Base-by-base conservation (phyloP, 2,113 vertebrate species). In the Saguinus imperator region DNA sequence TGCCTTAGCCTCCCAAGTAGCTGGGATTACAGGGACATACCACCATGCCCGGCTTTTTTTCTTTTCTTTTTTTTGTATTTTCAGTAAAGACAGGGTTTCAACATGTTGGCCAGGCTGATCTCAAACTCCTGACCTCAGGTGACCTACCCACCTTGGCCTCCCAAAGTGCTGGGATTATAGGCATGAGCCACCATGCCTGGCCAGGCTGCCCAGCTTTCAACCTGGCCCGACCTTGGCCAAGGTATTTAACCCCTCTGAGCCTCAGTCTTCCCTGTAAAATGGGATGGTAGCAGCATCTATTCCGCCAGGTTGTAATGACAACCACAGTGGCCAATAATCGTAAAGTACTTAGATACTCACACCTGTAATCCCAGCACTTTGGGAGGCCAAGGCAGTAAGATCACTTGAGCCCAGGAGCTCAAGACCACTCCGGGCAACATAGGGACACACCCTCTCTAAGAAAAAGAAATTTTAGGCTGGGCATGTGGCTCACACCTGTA, bases 281-380 rank as follows among this genome's bases (percentile, higher is more conserved):
- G 50, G 20, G n/a, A 25, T 5, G 32, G 89, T 23, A 48, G 27
- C 2, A 35, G 61, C 27, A 18, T 75, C 48, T 68, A 11, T 79
- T 48, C 32, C 72, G 3, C 6, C 6, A 29, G 13, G 52, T 5
- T 12, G 21, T 18, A 25, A 32, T 8, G 61, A 82, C 5, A 6
- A 32, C 7, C 3, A 0, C n/a, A 37, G 13, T 18, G 6, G 66
- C 48, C n/a, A 11, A 5, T 25, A 10, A 75, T 3, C 1, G 9
- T 20, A 66, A 29, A 70, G 40, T 21, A 17, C 0, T 2, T 4
- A 1, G 14, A 61, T 29, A 64, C 61, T 68, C 32, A 68, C 1
- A 2, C 14, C 66, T 35, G 66, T 35, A 35, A 68, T 68, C 17
- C 66, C 66, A 68, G 66, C 16, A 68, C 66, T 35, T 68, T 35